Conservation (phyloP, 2,113 vertebrate genomes). For the Heterotilapia buettikoferi region DNA sequence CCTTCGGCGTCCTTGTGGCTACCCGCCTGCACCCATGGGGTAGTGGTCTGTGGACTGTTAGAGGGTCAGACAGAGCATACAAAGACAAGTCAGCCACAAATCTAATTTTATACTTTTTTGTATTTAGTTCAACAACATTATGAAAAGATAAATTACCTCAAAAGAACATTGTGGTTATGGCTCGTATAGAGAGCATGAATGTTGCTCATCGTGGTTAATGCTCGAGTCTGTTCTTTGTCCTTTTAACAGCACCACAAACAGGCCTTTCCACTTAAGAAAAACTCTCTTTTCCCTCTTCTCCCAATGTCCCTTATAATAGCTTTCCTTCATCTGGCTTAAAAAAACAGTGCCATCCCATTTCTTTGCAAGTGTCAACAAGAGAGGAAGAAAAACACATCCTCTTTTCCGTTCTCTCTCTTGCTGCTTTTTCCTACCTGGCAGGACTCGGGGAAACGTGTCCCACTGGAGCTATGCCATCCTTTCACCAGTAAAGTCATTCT, state of each 20-base stretch:
- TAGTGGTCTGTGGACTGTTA: background rate
- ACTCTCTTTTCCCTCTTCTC: background rate
- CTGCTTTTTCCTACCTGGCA: conserved; percentile 30
- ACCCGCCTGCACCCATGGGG: conserved; percentile 16
- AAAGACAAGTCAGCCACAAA: conserved; percentile 24
- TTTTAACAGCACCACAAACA: conserved; percentile 21
- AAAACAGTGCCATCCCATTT: conserved; percentile 9
- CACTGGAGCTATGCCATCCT: conserved; percentile 36
- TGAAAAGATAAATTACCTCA: conserved; percentile 12
- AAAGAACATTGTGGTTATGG: conserved; percentile 26
- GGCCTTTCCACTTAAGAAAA: conserved; percentile 17
- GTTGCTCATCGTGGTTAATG: conserved; percentile 30
- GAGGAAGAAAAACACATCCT: conserved; percentile 10
- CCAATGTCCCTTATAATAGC: background rate
- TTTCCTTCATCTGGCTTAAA: background rate
- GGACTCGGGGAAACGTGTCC: conserved; percentile 43
- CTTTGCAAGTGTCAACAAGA: conserved; percentile 6
- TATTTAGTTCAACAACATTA: background rate
- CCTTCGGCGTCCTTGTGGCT: conserved; percentile 21
- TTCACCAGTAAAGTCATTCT: conserved; percentile 30
- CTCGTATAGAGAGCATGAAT: background rate
- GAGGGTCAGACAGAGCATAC: background rate
- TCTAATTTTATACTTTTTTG: conserved; percentile 1
- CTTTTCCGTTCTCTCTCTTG: background rate
- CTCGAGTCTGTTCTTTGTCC: conserved; percentile 34